Evolutionary conservation across 2,113 vertebrate species (phyloP).

Genomic region (Stigmatopora nigra): DNA sequence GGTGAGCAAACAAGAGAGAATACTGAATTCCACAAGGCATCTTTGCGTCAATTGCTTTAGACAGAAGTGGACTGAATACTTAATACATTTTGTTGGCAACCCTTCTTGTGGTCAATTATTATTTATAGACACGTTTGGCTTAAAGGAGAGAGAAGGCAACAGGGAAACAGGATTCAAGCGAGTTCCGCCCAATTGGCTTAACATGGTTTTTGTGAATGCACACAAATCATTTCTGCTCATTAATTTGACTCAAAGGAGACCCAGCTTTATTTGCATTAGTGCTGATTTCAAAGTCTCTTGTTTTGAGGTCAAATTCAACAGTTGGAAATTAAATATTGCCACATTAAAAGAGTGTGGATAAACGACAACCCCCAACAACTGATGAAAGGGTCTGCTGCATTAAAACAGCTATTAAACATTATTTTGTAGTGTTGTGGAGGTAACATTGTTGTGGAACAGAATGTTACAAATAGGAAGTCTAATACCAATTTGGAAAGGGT

Average conservation of each 20-base stretch:
- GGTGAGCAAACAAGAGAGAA: constrained; percentile 34
- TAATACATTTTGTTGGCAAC: constrained; percentile 22
- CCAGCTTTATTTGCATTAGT: neutral
- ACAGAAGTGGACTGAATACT: constrained; percentile 18
- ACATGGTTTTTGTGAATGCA: neutral
- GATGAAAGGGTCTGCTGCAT: too few species aligned
- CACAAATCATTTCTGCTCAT: neutral
- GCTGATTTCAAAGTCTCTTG: neutral
- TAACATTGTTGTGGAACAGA: too few species aligned
- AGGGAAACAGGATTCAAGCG: neutral
- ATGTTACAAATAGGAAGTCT: too few species aligned
- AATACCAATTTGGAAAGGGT: too few species aligned
- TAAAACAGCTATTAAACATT: too few species aligned
- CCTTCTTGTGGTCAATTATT: constrained; percentile 24
- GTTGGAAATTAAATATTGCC: neutral
- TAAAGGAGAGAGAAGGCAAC: constrained; percentile 1
- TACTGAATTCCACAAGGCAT: constrained; percentile 19
- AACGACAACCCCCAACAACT: too few species aligned
- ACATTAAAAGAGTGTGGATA: neutral
- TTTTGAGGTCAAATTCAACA: neutral
- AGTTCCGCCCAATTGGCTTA: neutral
- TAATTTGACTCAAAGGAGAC: neutral
- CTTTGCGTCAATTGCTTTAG: constrained; percentile 34
- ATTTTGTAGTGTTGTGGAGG: too few species aligned
- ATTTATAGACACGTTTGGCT: constrained; percentile 11